Conservation (phyloP, 1,140 invertebrate species). For the Microplitis mediator region DNA sequence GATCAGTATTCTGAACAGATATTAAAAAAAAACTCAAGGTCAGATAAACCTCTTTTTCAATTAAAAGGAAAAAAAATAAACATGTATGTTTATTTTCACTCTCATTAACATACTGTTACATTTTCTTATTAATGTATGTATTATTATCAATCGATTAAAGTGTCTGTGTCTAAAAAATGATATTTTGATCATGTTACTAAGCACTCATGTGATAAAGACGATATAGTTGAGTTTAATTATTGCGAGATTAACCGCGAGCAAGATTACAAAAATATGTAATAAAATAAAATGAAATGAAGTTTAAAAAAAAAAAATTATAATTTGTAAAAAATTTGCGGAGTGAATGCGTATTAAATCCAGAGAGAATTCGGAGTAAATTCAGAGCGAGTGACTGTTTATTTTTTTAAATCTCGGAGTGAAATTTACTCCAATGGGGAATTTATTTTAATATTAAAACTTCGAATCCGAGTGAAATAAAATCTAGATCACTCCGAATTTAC, state of each 20-base stretch:
- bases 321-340: too few relatives aligned
- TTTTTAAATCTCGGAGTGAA: too few relatives aligned
- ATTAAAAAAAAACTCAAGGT: background rate
- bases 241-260: background rate
- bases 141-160: background rate
- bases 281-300: too few relatives aligned
- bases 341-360: too few relatives aligned
- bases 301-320: too few relatives aligned
- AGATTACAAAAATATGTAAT: too few relatives aligned
- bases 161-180: background rate
- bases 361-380: too few relatives aligned
- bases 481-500: too few relatives aligned
- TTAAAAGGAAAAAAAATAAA: background rate
- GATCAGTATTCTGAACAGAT: background rate
- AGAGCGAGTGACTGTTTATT: too few relatives aligned
- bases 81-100: background rate
- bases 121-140: background rate
- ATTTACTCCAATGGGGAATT: too few relatives aligned
- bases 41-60: background rate
- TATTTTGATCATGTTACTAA: background rate
- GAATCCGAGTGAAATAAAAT: too few relatives aligned
- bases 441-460: too few relatives aligned
- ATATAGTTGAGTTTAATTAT: background rate
- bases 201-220: background rate
- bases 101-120: background rate